A percentile compares a stretch with the other conserved stretches of the same genome.
These are phyloP conservation scores for Diplosoma virens DNA, from an alignment of 23 tunicate genomes.

Conservation along the genomic window DNA sequence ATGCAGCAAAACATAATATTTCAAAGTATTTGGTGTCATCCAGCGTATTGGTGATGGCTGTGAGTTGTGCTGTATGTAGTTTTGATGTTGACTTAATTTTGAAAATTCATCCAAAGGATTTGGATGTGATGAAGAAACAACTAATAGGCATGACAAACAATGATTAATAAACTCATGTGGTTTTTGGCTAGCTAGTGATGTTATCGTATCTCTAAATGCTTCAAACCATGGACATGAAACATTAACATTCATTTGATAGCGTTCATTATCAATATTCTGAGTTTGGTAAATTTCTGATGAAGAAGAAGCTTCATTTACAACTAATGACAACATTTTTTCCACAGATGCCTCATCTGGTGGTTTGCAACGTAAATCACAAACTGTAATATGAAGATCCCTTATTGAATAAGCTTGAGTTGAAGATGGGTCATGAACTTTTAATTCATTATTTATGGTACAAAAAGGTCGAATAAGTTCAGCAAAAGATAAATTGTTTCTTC, in stretches of 20 bases:
- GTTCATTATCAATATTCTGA: slow-evolving; percentile 11
- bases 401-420: slow-evolving; percentile 31
- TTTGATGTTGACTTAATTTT: slow-evolving; percentile 77
- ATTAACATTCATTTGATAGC: slow-evolving; percentile 52
- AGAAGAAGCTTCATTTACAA: slow-evolving; percentile 19
- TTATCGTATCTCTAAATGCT: slow-evolving; percentile 55
- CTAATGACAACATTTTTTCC: slow-evolving; percentile 36
- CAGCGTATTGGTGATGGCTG: slow-evolving; percentile 36
- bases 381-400: slow-evolving; percentile 52
- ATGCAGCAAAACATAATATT: slow-evolving; percentile 81
- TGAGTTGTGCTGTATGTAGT: slow-evolving; percentile 70
- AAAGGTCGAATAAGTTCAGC: slow-evolving; percentile 80
- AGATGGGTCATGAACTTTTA: slow-evolving; percentile 59
- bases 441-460: slow-evolving; percentile 62
- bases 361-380: slow-evolving; percentile 47
- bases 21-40: slow-evolving; percentile 96
- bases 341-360: slow-evolving; percentile 34
- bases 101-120: slow-evolving; percentile 84
- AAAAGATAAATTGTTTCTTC: slow-evolving; percentile 79
- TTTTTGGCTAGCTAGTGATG: slow-evolving; percentile 53
- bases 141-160: slow-evolving; percentile 73
- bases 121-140: slow-evolving; percentile 88
- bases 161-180: slow-evolving; percentile 71
- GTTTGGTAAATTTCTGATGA: slow-evolving; percentile 14
- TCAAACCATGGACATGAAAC: slow-evolving; percentile 91